Evolutionary conservation across 2,113 vertebrate genomes (phyloP).

Genomic region (Peromyscus leucopus): DNA sequence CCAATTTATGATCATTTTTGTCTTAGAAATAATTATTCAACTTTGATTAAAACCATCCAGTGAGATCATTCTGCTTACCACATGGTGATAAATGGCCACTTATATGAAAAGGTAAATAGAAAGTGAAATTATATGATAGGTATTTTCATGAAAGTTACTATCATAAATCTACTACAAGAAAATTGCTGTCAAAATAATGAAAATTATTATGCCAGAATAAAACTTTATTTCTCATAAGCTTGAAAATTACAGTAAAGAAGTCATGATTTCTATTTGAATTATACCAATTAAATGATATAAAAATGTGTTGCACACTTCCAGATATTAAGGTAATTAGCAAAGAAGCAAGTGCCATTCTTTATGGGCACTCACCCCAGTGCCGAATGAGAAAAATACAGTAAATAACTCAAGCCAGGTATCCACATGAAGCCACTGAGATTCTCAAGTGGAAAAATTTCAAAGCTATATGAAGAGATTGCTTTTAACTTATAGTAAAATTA

Average conservation of each 20-base stretch:
- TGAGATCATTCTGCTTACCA: conserved; percentile 8
- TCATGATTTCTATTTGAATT: conserved; percentile 34
- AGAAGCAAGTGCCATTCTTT: neutral
- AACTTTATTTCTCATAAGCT: neutral
- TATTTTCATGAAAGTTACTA: conserved; percentile 14
- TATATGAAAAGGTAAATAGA: conserved; percentile 36
- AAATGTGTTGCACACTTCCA: neutral
- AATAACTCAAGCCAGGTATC: conserved; percentile 19
- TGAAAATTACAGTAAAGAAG: neutral
- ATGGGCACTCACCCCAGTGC: neutral
- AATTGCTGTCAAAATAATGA: neutral
- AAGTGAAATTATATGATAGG: conserved; percentile 43
- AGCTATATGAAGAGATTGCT: conserved; percentile 27
- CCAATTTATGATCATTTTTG: neutral
- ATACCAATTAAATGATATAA: neutral
- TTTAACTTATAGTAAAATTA: neutral
- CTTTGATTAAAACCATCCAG: conserved; percentile 35
- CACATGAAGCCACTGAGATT: neutral
- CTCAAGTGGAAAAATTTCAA: conserved; percentile 3
- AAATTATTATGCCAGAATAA: neutral
- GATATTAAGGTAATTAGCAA: conserved; percentile 26
- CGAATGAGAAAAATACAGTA: neutral
- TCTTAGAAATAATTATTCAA: conserved; percentile 44
- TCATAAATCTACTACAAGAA: neutral
- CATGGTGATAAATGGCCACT: neutral